Evolutionary conservation across 2,888 invertebrate species (phyloP).

Genomic region (Monochamus alternatus): DNA sequence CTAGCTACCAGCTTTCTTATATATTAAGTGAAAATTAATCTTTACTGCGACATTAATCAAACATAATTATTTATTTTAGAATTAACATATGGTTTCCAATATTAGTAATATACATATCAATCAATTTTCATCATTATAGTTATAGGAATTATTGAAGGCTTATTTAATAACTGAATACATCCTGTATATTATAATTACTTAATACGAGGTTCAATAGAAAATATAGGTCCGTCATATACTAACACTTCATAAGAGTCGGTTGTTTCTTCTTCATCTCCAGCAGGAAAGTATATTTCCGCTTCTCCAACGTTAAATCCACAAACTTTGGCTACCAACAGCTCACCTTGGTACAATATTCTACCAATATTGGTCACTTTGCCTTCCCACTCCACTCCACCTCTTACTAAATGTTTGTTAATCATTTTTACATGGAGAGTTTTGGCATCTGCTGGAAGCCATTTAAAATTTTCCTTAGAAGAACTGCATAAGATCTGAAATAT

Average conservation of each 20-base stretch:
- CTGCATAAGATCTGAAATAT: conserved; percentile 51
- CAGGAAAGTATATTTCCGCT: conserved; percentile 45
- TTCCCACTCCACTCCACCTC: conserved; percentile 47
- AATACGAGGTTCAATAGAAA: too few species aligned
- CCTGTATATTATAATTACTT: too few species aligned
- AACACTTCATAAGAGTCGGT: conserved; percentile 45
- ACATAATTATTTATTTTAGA: too few species aligned
- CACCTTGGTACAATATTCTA: conserved; percentile 48
- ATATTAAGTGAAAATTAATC: too few species aligned
- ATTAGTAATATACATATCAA: too few species aligned
- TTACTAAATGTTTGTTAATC: conserved; percentile 48
- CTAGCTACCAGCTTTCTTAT: too few species aligned
- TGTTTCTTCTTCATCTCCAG: conserved; percentile 36
- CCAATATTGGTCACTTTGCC: conserved; percentile 48
- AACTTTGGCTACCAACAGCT: conserved; percentile 51
- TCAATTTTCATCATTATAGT: too few species aligned
- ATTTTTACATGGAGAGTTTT: conserved; percentile 47
- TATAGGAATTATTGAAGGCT: too few species aligned
- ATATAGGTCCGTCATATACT: neutral
- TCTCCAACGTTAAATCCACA: conserved; percentile 40
- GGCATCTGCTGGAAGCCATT: conserved; percentile 46
- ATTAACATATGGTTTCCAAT: too few species aligned
- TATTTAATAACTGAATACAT: too few species aligned
- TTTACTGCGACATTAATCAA: too few species aligned
- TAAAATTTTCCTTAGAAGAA: conserved; percentile 37